Base-by-base conservation (phyloP, 2,113 vertebrate species). In the Phasianus colchicus region DNA sequence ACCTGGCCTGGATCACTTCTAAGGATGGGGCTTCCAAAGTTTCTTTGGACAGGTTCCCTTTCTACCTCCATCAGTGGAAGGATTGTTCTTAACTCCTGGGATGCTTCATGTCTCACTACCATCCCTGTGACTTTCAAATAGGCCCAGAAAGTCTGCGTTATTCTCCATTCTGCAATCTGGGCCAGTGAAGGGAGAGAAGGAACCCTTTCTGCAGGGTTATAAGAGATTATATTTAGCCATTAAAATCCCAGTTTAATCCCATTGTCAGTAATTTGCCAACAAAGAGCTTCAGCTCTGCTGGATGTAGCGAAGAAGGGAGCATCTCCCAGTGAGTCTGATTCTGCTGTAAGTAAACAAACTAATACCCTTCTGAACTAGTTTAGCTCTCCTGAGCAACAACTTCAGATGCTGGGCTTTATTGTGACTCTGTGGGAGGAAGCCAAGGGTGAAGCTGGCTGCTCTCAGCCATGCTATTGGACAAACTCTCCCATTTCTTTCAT, bases 311-410 rank as follows among this genome's bases (percentile, higher is more conserved):
- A 64, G 52, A 89, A 82, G n/a, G n/a, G 9, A 2, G 1, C 45
- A 66, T 36, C 16, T 76, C 52, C 74, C 3, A 0, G 24, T 13
- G 29, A 27, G 50, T 18, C 52, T 58, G 66, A 92, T 77, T 48
- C 69, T 67, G 32, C 20, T 3, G 0, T 50, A 70, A 82, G 48
- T 32, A 86, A 87, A 64, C 24, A 43, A 88, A 3, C 52, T 80
- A 89, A 94, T 89, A 73, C 65, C 18, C 34, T 64, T 82, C 66
- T 90, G 79, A 89, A 83, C 79, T 47, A 88, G 57, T 66, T 20
- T 29, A 80, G 63, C 30, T 12, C 55, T 71, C 25, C 63, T 47
- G 72, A 92, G 67, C 57, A 91, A 79, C 89, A 91, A 69, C 71
- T 85, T 85, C n/a, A 77, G n/a, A 75, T 43, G 30, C 80, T 0